Conservation (phyloP, 1,140 invertebrate genomes). For the Meloidogyne exigua region DNA sequence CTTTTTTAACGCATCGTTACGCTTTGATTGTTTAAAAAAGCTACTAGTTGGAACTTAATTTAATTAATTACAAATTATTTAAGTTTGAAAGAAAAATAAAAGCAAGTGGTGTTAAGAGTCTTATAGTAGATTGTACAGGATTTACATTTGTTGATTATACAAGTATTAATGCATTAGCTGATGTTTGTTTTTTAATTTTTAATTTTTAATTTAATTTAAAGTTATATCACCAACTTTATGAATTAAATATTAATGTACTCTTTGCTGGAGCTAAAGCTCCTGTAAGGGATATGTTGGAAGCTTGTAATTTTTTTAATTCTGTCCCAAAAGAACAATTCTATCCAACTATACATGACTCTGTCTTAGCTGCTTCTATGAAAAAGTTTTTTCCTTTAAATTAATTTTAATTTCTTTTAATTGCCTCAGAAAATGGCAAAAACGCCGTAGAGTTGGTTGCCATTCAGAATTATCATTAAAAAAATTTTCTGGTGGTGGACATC, state of each 20-base stretch:
- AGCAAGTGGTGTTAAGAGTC: constrained; percentile 38
- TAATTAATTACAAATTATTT: background rate
- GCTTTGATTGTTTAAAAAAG: background rate
- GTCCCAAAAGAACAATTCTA: constrained; percentile 58
- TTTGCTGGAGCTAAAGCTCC: constrained; percentile 63
- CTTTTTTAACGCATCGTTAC: background rate
- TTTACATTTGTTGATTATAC: constrained; percentile 59
- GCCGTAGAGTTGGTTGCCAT: background rate
- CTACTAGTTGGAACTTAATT: background rate
- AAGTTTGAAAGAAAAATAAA: background rate
- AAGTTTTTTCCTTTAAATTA: background rate
- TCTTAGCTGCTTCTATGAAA: constrained; percentile 33
- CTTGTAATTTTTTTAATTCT: constrained; percentile 50
- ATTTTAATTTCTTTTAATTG: background rate
- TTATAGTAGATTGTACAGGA: constrained; percentile 55
- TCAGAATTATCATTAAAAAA: constrained; percentile 11
- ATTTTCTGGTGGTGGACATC: background rate
- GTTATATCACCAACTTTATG: constrained; percentile 46
- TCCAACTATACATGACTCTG: constrained; percentile 62
- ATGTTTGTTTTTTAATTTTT: constrained; percentile 30
- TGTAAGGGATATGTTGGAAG: constrained; percentile 52
- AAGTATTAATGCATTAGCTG: constrained; percentile 45
- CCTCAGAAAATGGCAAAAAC: constrained; percentile 7
- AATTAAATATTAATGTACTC: constrained; percentile 48
- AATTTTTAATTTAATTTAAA: constrained; percentile 14